Conservation (phyloP, 2,797 vertebrate genomes). For the Myotis daubentonii region DNA sequence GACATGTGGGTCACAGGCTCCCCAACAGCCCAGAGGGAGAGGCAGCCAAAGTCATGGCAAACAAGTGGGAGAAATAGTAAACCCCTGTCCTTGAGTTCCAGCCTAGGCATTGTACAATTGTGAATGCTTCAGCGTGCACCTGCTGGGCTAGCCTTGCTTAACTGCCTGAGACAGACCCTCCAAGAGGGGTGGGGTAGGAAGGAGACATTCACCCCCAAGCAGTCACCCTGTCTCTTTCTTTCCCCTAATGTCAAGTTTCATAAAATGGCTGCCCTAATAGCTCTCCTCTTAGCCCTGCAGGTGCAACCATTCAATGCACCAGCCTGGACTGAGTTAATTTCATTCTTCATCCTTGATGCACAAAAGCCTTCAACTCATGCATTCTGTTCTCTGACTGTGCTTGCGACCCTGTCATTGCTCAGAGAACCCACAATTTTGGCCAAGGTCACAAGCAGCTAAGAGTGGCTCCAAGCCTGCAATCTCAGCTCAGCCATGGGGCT, state of each 20-base stretch:
- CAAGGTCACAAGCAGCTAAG: conserved; percentile 7
- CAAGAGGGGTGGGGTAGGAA: neutral
- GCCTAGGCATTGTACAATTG: no score
- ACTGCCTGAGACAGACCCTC: neutral
- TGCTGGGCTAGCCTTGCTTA: neutral
- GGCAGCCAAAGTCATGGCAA: conserved; percentile 3
- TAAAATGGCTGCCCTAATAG: neutral
- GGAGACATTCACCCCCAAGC: neutral
- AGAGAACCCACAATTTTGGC: conserved; percentile 41
- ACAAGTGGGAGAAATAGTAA: conserved; percentile 16
- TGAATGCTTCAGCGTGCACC: neutral
- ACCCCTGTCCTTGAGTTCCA: neutral
- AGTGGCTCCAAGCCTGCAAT: conserved; percentile 13
- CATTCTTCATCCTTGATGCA: neutral
- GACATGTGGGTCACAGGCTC: neutral
- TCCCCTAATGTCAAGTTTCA: neutral
- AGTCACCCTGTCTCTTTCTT: neutral
- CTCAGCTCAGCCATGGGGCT: neutral
- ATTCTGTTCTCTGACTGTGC: neutral
- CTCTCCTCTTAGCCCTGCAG: neutral
- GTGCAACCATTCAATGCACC: neutral
- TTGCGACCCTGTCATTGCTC: conserved; percentile 11
- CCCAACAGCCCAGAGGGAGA: neutral
- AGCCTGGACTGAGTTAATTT: neutral
- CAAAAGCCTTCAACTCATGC: neutral